Conservation (phyloP, 2,888 invertebrate species). For the Lycophotia porphyrea region DNA sequence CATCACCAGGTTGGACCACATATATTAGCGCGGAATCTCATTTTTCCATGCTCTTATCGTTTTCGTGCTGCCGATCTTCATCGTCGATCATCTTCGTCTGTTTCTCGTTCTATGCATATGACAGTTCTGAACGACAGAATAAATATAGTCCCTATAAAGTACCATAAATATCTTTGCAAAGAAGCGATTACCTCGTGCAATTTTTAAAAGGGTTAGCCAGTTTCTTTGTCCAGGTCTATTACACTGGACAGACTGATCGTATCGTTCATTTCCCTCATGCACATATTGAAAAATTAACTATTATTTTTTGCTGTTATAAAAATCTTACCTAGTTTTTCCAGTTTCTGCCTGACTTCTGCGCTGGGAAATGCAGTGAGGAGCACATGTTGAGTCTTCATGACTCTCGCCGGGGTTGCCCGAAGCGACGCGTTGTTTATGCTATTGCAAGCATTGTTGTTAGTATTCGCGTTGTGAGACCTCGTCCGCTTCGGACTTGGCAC, state of each 20-base stretch:
- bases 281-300: background rate
- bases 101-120: background rate
- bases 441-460: conserved; percentile 32
- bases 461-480: conserved; percentile 57
- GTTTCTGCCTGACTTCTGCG: conserved; percentile 77
- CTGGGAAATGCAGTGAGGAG: conserved; percentile 83
- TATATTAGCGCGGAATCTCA: background rate
- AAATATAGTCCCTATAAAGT: too few relatives aligned
- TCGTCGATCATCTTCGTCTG: too few relatives aligned
- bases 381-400: conserved; percentile 75
- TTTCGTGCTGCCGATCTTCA: background rate
- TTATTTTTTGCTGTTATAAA: background rate
- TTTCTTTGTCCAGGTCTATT: background rate
- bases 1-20: background rate
- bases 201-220: background rate
- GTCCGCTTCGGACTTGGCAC: conserved; percentile 75
- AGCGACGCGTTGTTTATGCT: conserved; percentile 60
- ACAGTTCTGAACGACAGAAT: background rate
- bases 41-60: background rate
- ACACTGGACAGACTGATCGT: background rate
- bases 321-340: conserved; percentile 81
- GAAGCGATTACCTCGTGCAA: background rate
- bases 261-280: background rate
- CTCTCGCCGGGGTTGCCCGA: conserved; percentile 73
- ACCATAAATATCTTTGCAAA: background rate